These are phyloP conservation scores for Nibea albiflora DNA, from an alignment of 2,113 vertebrate genomes.

Conservation along the genomic window DNA sequence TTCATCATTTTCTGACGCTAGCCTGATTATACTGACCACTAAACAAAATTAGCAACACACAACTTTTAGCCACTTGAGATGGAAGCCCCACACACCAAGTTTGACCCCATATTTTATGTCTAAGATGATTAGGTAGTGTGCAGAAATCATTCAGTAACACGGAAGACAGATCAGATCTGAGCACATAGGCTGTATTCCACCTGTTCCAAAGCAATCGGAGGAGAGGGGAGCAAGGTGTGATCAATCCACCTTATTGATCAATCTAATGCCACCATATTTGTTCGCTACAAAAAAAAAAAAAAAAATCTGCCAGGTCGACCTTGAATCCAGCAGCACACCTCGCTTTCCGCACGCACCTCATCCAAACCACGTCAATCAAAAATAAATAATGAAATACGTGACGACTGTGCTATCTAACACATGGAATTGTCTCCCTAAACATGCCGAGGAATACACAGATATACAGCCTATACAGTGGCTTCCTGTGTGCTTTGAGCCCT, in stretches of 20 bases:
- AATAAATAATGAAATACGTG: not conserved
- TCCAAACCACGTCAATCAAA: constrained; percentile 66
- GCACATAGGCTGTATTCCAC: constrained; percentile 46
- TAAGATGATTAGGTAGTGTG: not conserved
- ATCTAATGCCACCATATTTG: constrained; percentile 71
- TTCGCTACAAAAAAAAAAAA: constrained; percentile 32
- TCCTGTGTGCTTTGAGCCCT: constrained; percentile 44
- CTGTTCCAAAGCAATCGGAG: constrained; percentile 49
- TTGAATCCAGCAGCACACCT: constrained; percentile 73
- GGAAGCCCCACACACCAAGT: constrained; percentile 7
- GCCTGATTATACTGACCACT: not conserved
- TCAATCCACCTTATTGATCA: constrained; percentile 66
- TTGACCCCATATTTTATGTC: not conserved
- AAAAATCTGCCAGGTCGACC: constrained; percentile 76
- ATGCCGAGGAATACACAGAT: constrained; percentile 30
- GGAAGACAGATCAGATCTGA: not conserved
- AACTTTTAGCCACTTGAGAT: constrained; percentile 33
- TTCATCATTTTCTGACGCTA: constrained; percentile 15
- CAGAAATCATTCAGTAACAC: not conserved
- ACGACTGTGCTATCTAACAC: constrained; percentile 9
- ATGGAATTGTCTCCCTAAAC: constrained; percentile 9
- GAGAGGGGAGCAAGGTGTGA: constrained; percentile 17
- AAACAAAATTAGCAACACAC: constrained; percentile 22
- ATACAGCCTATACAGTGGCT: not conserved
- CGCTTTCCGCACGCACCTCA: constrained; percentile 34